Evolutionary conservation across 2,888 invertebrate species (phyloP).

Genomic region (Nomada hirtipes): DNA sequence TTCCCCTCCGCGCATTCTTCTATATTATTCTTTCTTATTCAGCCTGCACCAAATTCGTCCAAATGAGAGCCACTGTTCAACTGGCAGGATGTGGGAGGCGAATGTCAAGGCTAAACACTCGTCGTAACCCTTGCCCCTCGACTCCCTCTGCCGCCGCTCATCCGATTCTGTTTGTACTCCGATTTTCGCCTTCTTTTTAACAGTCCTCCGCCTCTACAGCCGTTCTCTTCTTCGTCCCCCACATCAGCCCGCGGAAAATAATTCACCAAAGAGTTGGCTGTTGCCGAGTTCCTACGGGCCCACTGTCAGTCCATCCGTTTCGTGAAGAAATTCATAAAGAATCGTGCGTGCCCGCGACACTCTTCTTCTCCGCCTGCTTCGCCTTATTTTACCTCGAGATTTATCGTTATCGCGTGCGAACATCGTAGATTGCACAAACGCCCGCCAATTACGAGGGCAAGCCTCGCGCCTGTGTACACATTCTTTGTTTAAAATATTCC

Average conservation of each 20-base stretch:
- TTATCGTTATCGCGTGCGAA: slow-evolving; percentile 43
- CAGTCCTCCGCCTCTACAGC: slow-evolving; percentile 23
- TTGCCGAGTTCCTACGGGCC: slow-evolving; percentile 58
- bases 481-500: background rate
- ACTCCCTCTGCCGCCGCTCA: slow-evolving; percentile 32
- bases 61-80: slow-evolving; percentile 70
- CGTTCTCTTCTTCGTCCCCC: background rate
- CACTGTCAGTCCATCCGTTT: slow-evolving; percentile 2
- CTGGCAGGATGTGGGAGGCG: slow-evolving; percentile 77
- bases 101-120: slow-evolving; percentile 77
- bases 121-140: slow-evolving; percentile 59
- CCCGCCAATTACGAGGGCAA: slow-evolving; percentile 12
- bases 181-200: slow-evolving; percentile 72
- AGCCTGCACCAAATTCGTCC: slow-evolving; percentile 9
- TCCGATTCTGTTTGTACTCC: slow-evolving; percentile 71
- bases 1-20: too few relatives aligned
- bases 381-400: slow-evolving; percentile 20
- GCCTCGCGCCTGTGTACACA: background rate
- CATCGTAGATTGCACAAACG: slow-evolving; percentile 5
- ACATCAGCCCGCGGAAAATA: slow-evolving; percentile 60
- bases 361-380: background rate
- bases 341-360: slow-evolving; percentile 26
- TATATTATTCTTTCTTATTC: background rate
- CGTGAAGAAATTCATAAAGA: slow-evolving; percentile 55
- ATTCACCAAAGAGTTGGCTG: slow-evolving; percentile 53